phyloP scores from a whole-genome alignment of 2,888 invertebrate genomes.

The Prenolepis imparis region DNA sequence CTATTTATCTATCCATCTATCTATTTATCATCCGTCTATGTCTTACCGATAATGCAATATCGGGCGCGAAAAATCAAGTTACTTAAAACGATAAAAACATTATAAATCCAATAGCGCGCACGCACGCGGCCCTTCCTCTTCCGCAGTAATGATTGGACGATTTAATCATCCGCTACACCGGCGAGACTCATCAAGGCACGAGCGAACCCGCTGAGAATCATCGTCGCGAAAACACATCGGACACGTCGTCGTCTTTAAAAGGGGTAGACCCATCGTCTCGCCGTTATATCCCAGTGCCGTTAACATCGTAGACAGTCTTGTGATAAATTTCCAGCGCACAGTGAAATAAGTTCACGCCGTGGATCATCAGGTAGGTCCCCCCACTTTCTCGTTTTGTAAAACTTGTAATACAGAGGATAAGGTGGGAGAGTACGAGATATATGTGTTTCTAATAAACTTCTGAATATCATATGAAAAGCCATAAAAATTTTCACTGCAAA shows the following conservation, averaged over 20 bases:
- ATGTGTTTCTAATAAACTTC: background rate
- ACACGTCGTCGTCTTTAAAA: conserved; percentile 9
- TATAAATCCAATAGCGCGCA: conserved; percentile 28
- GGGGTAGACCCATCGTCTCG: background rate
- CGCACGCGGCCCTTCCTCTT: conserved; percentile 13
- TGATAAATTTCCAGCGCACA: conserved; percentile 42
- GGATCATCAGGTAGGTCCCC: conserved; percentile 52
- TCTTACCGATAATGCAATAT: conserved; percentile 72
- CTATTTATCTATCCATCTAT: background rate
- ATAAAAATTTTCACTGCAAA: background rate
- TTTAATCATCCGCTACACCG: conserved; percentile 59
- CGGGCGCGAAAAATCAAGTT: conserved; percentile 55
- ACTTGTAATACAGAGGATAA: background rate
- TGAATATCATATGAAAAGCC: background rate
- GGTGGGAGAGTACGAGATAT: background rate
- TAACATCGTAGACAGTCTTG: conserved; percentile 43
- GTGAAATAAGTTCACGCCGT: conserved; percentile 43
- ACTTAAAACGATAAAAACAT: conserved; percentile 68
- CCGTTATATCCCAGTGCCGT: conserved; percentile 22
- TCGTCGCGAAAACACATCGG: conserved; percentile 46
- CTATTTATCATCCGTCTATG: background rate
- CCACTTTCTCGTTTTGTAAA: conserved; percentile 16
- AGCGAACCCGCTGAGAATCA: conserved; percentile 41
- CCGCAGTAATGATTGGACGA: conserved; percentile 60
- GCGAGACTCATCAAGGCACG: conserved; percentile 29